Base-by-base conservation (phyloP, 2,888 invertebrate genomes). In the Boloria selene region DNA sequence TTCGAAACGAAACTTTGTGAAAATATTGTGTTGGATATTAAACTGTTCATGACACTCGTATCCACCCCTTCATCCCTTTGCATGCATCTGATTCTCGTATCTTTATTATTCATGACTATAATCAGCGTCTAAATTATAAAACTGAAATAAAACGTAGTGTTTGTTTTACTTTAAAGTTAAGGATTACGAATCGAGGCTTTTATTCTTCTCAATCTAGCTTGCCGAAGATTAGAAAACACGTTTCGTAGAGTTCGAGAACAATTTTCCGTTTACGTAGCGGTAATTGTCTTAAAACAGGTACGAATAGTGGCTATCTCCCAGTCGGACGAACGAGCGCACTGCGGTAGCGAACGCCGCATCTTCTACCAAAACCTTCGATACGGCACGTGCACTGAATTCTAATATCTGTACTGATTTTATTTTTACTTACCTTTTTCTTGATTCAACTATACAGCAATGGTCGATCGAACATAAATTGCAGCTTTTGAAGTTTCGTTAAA, bases 401-500 rank as follows among this genome's bases (percentile, higher is more conserved):
- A 87, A 89, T 85, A 83, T 79, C 83, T 86, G 87, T 87, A 90
- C 88, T 83, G 88, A 89, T 90, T 90, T 90, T 89, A 88, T 89
- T 88, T 88, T 84, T 86, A 75, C 85, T 84, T 84, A 79, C 80
- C 82, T 84, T 82, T 85, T 83, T 86, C 83, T 85, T 85, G 85
- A 88, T 90, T 87, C 88, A 81, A 82, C 88, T 87, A 83, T 84
- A 83, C 84, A 88, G 89, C 87, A 87, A 88, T 86, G 84, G 82
- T 83, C 56, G 44, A 60, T 66, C 38, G 63, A 55, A 64, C 62
- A 52, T 56, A 55, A 58, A 44, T 51, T 56, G 13, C 56, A 55
- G 52, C 10, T 38, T 10, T 1, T 38, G 10, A 38, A 38, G 10
- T 10, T 38, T 38, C 10, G 10, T 10, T 38, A 38, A 38, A 38